Base-by-base conservation (phyloP, 2,888 invertebrate species). In the Leucozona laternaria region DNA sequence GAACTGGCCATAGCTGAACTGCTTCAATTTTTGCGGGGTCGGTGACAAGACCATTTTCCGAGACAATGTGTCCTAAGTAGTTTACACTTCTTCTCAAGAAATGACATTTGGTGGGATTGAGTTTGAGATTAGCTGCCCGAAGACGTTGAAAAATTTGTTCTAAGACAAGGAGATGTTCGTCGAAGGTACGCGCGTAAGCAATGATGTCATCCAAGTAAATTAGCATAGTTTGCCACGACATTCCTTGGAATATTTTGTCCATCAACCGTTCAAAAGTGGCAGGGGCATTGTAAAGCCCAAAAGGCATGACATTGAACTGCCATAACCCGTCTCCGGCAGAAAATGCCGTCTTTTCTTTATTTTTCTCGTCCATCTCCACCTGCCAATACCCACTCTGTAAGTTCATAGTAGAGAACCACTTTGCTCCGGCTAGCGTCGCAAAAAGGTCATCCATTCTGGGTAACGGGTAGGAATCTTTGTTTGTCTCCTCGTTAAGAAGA, bases 221-320 rank as follows among this genome's bases (percentile, higher is more conserved):
- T 17, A 88, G 34, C n/a, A 80, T 88, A 0, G 64, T 88, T 53
- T 88, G 82, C 77, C 88, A 82, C 6, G 37, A 68, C 5, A 86
- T 48, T 1, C 86, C 83, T 40, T 66, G 22, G 4, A 79, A 75
- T 0, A 79, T 72, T 10, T 22, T 25, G 48, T 86, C 84, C 89
- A 88, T 89, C 8, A 88, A 45, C 3, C 88, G 66, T 60, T 89
- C 86, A 71, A 88, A 88, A 6, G 88, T 88, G 1, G 88, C 88
- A 8, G 88, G 77, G n/a, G 77, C 85, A 22, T 82, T 88, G 34
- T 78, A 86, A 3, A 86, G 66, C 28, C 81, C 87, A 78, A 88
- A 88, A 1, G 88, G 89, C 89, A 89, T 89, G 0, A 89, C 88
- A 0, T 77, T 87, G 60, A 89, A 89, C 28, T 90, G 88, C 77